Conservation (phyloP, 2,888 invertebrate genomes). For the Blera fallax region DNA sequence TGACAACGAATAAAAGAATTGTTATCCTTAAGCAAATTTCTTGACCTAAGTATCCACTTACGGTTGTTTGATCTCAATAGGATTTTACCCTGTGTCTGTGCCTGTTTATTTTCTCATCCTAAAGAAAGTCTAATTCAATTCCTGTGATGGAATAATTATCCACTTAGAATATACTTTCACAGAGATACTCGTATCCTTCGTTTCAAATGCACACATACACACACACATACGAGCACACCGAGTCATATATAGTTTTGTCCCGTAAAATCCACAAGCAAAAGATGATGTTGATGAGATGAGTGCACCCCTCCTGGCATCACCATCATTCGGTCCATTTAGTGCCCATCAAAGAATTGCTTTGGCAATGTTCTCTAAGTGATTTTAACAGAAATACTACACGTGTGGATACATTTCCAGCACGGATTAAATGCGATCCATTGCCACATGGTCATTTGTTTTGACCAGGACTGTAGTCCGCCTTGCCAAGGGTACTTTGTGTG, state of each 20-base stretch:
- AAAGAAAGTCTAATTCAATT: slow-evolving; percentile 48
- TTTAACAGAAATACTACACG: slow-evolving; percentile 36
- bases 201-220: background rate
- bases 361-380: slow-evolving; percentile 52
- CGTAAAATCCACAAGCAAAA: background rate
- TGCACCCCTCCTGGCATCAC: background rate
- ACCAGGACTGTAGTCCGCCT: background rate
- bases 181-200: background rate
- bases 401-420: slow-evolving; percentile 49
- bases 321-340: slow-evolving; percentile 44
- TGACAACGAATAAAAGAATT: slow-evolving; percentile 55
- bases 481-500: slow-evolving; percentile 8
- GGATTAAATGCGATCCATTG: slow-evolving; percentile 64
- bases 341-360: slow-evolving; percentile 40
- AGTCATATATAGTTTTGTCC: background rate
- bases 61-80: slow-evolving; percentile 53
- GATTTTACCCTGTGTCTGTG: background rate
- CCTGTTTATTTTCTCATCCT: background rate
- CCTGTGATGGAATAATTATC: slow-evolving; percentile 42
- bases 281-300: background rate
- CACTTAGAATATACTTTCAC: slow-evolving; percentile 16
- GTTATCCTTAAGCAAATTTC: slow-evolving; percentile 56
- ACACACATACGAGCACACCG: background rate
- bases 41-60: slow-evolving; percentile 28
- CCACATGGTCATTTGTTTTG: slow-evolving; percentile 44